Evolutionary conservation across 2,797 vertebrate species (phyloP).

Genomic region (Falco concolor): DNA sequence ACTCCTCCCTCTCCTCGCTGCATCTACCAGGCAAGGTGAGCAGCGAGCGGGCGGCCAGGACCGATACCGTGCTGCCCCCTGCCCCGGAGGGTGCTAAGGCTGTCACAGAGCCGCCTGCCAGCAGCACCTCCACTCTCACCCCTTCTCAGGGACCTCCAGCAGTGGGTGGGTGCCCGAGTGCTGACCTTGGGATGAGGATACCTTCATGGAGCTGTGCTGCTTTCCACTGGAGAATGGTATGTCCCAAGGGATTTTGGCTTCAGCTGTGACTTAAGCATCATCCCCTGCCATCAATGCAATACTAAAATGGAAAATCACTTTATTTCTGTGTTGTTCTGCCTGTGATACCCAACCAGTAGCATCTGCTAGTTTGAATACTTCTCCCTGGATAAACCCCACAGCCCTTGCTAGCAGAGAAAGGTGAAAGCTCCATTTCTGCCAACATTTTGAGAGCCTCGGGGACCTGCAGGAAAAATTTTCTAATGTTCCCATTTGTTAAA

Average conservation of each 20-base stretch:
- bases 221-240: background rate
- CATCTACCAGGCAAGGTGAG: background rate
- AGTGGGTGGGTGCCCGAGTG: background rate
- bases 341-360: background rate
- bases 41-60: background rate
- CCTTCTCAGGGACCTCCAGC: background rate
- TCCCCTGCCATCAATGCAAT: background rate
- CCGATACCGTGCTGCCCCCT: rapidly evolving
- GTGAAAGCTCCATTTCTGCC: background rate
- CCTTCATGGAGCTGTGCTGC: background rate
- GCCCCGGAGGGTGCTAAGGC: background rate
- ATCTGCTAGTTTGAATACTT: background rate
- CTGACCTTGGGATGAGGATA: background rate
- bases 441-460: background rate
- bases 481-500: background rate
- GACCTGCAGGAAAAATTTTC: background rate
- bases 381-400: background rate
- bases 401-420: background rate
- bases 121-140: background rate
- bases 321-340: background rate
- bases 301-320: background rate
- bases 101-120: background rate
- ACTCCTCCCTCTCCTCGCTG: background rate
- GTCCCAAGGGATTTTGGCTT: background rate
- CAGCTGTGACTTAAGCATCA: background rate